Conservation (phyloP, 64 coral and sea anemone genomes). For the Hydrozoanthus tunicans region DNA sequence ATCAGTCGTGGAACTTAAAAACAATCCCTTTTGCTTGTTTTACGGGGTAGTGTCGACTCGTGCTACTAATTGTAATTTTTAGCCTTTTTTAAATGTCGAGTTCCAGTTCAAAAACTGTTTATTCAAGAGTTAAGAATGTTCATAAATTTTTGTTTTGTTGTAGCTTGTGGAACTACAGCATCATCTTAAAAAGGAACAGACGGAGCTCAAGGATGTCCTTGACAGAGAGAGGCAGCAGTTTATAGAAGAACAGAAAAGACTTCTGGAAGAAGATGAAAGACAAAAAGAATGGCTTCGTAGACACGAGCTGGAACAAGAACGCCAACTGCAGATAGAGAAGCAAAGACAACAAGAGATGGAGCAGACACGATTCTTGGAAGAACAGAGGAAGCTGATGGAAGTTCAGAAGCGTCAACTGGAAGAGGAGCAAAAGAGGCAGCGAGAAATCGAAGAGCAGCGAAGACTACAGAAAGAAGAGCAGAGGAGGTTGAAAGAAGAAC, state of each 20-base stretch:
- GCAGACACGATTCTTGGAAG: constrained; percentile 34
- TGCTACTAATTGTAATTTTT: too few species aligned
- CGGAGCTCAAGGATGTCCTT: constrained; percentile 60
- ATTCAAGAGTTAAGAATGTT: not conserved
- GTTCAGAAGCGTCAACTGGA: constrained; percentile 67
- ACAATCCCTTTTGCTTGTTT: too few species aligned
- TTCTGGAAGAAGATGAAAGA: constrained; percentile 75
- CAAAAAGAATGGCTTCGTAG: constrained; percentile 59
- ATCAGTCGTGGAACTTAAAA: too few species aligned
- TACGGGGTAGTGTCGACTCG: too few species aligned
- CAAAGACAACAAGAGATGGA: constrained; percentile 51
- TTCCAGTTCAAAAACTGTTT: too few species aligned
- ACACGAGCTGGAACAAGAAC: constrained; percentile 48
- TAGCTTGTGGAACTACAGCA: constrained; percentile 68
- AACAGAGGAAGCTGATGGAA: constrained; percentile 70
- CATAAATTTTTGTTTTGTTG: constrained; percentile 34
- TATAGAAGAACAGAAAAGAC: constrained; percentile 77
- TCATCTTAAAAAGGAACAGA: constrained; percentile 74
- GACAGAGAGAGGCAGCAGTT: constrained; percentile 64
- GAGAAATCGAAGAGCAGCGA: constrained; percentile 62
- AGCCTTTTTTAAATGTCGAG: too few species aligned
- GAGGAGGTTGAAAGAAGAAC: constrained; percentile 72
- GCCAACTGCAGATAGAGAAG: constrained; percentile 47
- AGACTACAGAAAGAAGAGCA: constrained; percentile 69
- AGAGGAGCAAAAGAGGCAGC: constrained; percentile 34